Evolutionary conservation across 2,113 vertebrate genomes (phyloP).

Genomic region (Lampris incognitus): DNA sequence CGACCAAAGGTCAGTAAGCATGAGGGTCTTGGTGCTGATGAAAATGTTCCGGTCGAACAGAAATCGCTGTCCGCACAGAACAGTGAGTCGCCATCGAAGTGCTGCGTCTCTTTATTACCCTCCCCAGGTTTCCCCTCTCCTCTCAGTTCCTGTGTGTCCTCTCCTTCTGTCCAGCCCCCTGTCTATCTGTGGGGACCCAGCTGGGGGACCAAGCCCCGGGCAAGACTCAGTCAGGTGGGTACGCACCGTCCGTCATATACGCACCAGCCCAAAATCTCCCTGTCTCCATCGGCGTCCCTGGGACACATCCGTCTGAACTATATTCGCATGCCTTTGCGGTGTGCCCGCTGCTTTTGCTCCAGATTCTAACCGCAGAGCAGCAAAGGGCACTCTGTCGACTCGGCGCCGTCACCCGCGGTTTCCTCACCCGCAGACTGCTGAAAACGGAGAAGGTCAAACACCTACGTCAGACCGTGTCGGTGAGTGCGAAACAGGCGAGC

Average conservation of each 20-base stretch:
- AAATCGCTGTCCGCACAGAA: not conserved
- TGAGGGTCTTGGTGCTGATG: not conserved
- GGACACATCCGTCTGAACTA: too few relatives aligned
- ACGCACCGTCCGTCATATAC: not conserved
- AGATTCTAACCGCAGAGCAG: constrained; percentile 87
- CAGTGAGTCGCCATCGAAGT: not conserved
- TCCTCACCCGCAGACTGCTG: constrained; percentile 91
- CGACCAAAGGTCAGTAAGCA: not conserved
- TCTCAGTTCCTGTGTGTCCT: constrained; percentile 69
- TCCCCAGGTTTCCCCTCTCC: constrained; percentile 72
- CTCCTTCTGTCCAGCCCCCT: constrained; percentile 81
- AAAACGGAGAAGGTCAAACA: constrained; percentile 93
- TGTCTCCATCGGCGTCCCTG: not conserved
- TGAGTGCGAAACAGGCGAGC: constrained; percentile 64
- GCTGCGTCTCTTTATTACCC: not conserved
- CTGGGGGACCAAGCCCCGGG: constrained; percentile 79
- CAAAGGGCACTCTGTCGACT: constrained; percentile 86
- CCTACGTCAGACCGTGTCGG: constrained; percentile 90
- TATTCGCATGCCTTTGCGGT: too few relatives aligned
- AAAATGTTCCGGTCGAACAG: not conserved
- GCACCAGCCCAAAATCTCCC: not conserved
- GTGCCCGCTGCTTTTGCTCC: not conserved
- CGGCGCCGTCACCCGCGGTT: constrained; percentile 89
- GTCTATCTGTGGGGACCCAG: constrained; percentile 85
- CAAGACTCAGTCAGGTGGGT: constrained; percentile 87